These are phyloP conservation scores for Conus betulinus DNA, from an alignment of 1,140 invertebrate species.

Conservation along the genomic window DNA sequence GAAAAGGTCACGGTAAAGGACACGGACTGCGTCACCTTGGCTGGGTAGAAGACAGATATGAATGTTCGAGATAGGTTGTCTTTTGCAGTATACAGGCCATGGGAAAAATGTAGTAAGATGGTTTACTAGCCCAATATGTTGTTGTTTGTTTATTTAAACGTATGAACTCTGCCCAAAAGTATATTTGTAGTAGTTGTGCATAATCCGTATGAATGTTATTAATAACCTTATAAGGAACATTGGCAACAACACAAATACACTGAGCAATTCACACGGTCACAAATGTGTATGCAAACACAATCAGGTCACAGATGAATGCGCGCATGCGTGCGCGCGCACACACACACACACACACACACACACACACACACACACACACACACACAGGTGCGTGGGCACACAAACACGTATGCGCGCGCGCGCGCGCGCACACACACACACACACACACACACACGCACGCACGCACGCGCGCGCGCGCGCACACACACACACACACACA, in stretches of 20 bases:
- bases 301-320: background rate
- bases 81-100: no score
- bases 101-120: no score
- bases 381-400: background rate
- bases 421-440: background rate
- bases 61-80: no score
- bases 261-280: no score
- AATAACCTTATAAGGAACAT: no score
- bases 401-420: background rate
- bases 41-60: background rate
- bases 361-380: constrained; percentile 6
- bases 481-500: constrained; percentile 5
- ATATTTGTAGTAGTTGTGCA: no score
- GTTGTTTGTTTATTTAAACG: no score
- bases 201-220: no score
- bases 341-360: background rate
- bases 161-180: no score
- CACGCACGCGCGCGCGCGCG: background rate
- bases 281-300: background rate
- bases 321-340: background rate
- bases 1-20: background rate
- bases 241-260: no score
- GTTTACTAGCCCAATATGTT: no score
- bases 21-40: background rate
- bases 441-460: background rate